Evolutionary conservation across 2,888 invertebrate species (phyloP), one percentile per base, ranked within the genome.

Genomic region (Apamea crenata): DNA sequence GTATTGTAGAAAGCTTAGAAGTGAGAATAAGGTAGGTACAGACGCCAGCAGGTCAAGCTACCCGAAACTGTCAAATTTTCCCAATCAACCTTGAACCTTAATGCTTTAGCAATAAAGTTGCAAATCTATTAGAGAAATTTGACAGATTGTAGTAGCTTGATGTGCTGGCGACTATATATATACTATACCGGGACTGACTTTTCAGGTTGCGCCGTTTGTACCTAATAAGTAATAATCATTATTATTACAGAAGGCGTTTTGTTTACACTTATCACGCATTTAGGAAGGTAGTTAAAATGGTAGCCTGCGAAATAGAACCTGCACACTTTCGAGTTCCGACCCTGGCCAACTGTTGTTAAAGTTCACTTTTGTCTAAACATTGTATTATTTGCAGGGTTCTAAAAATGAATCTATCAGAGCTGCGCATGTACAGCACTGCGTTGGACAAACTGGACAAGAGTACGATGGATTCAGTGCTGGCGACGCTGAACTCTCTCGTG

Each of bases 351-450:
- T 29, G 29, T 63, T 32, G 8, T 63, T 63, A 63, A 63, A 63
- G 61, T 32, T 63, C 18, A 63, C 8, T 14, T 8, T 63, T 18
- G 29, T 32, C 18, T 61, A 32, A 61, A 61, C 2, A 32, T 18
- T 8, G 8, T 63, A 32, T 63, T 63, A 29, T 63, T 76, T 74
- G 0, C 92, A 98, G 98, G 77, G 94, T 98, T 76, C 93, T 98
- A 0, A 98, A 98, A 93, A 97, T 98, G 91, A 98, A 98, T 78
- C 95, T 99, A 14, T 94, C 97, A 40, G 98, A 98, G 89, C 92
- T 98, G 8, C 97, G 97, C 80, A 98, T 98, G 96, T 95, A 97
- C 56, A 97, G 98, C 75, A 94, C 96, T 0, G 96, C 98, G 0
- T 94, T 97, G 25, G 96, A 97, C 36, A 94, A 94, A 65, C 91